A percentile compares a stretch with the other conserved stretches of the same genome.
Conservation (phyloP, 1,140 invertebrate genomes). For the Theocolax elegans region DNA sequence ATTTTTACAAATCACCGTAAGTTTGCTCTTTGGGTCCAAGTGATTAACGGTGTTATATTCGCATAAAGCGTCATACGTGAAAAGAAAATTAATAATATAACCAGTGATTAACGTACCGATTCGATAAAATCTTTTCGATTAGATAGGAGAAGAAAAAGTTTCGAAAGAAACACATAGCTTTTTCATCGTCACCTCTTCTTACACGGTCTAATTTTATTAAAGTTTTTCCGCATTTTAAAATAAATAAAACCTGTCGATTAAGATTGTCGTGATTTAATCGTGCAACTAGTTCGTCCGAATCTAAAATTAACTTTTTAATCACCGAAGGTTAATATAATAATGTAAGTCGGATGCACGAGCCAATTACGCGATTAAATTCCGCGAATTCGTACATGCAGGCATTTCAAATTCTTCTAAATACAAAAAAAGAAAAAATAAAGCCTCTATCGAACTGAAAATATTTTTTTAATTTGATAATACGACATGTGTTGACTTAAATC, state of each 20-base stretch:
- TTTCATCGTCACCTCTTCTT: background rate
- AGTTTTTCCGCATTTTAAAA: constrained; percentile 2
- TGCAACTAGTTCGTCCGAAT: too few relatives aligned
- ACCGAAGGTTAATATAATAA: too few relatives aligned
- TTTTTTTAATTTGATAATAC: constrained; percentile 38
- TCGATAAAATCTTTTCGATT: background rate
- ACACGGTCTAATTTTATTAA: constrained; percentile 25
- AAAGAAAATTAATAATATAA: too few relatives aligned
- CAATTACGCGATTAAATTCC: too few relatives aligned
- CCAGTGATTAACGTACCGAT: constrained; percentile 5
- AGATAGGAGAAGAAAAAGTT: background rate
- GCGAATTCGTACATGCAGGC: too few relatives aligned
- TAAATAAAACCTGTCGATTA: background rate
- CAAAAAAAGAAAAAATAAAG: constrained; percentile 3
- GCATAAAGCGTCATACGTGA: too few relatives aligned
- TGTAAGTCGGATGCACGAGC: too few relatives aligned
- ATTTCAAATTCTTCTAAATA: constrained; percentile 22
- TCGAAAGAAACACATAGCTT: background rate
- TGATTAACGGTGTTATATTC: constrained; percentile 20
- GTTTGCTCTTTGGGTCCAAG: constrained; percentile 35
- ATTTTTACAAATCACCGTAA: constrained; percentile 5
- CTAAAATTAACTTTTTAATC: too few relatives aligned
- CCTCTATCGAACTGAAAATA: constrained; percentile 24
- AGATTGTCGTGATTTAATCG: constrained; percentile 12
- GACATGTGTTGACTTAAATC: constrained; percentile 13